Evolutionary conservation across 2,888 invertebrate genomes (phyloP), one percentile per base, ranked within the genome.

Genomic region (Papilio elwesi): DNA sequence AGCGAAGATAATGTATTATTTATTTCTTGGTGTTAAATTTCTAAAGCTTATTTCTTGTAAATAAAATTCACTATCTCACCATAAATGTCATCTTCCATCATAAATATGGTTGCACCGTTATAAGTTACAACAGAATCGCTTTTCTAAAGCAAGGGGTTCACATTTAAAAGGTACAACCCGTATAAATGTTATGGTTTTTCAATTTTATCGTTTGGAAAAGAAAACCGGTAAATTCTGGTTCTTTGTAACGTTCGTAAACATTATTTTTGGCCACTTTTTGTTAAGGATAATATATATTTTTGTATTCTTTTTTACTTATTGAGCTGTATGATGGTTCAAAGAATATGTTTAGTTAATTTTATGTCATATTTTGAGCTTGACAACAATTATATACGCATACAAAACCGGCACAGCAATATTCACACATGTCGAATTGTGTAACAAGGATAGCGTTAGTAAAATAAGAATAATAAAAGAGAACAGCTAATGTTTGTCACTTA

Each of bases 121-220:
- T 59, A n/a, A 13, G 36, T 59, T n/a, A n/a, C 38, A 59, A 59
- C 8, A 2, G 57, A 43, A 43, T 9, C 43, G 43, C 9, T 4
- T 43, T 0, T 43, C 9, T 43, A 43, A 5, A 43, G 43, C 9
- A 43, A 43, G 43, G 43, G 38, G 57, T 0, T 57, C 26, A 36
- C 26, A 7, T 13, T 57, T 59, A 59, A 59, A 59, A 59, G 4
- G 38, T 38, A 13, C 11, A n/a, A 9, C 6, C 43, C 57, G n/a
- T n/a, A n/a, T 9, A 36, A 13, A 57, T 3, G 13, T 57, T 9
- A 59, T n/a, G 57, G 9, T n/a, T 38, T 59, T n/a, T 8, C 57
- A 38, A 38, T 38, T 59, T 59, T 38, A 26, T 38, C 36, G 57
- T 38, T 38, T 59, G 57, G 57, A 38, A 59, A 38, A 38, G 57